A percentile compares a stretch with the other conserved stretches of the same genome.
phyloP scores from a whole-genome alignment of 2,888 invertebrate genomes.

The Leptopilina syphax region DNA sequence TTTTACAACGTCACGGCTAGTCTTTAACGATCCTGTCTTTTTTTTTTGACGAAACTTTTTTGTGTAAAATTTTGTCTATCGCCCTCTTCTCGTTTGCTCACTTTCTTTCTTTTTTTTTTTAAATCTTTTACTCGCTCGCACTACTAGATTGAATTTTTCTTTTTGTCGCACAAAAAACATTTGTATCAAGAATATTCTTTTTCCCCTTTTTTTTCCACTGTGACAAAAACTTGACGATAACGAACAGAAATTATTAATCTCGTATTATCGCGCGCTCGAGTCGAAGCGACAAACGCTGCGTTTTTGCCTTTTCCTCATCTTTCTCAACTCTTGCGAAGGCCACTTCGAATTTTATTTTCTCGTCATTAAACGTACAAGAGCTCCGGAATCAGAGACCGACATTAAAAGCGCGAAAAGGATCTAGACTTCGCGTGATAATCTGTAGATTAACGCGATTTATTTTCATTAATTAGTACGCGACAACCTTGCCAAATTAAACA shows the following conservation, averaged over 20 bases:
- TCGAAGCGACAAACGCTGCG: slow-evolving; percentile 41
- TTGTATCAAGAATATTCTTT: slow-evolving; percentile 75
- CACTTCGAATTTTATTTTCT: slow-evolving; percentile 74
- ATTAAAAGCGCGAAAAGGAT: slow-evolving; percentile 55
- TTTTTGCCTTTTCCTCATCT: slow-evolving; percentile 51
- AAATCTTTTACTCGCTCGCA: slow-evolving; percentile 48
- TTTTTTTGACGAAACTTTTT: slow-evolving; percentile 55
- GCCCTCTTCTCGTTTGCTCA: slow-evolving; percentile 51
- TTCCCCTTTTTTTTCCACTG: slow-evolving; percentile 52
- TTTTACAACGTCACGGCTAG: slow-evolving; percentile 58
- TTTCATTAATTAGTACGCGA: slow-evolving; percentile 11
- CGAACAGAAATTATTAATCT: slow-evolving; percentile 68
- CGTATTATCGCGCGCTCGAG: slow-evolving; percentile 58
- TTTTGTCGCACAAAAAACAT: slow-evolving; percentile 71
- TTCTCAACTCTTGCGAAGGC: slow-evolving; percentile 71
- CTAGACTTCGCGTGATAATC: slow-evolving; percentile 51
- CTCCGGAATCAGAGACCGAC: slow-evolving; percentile 58
- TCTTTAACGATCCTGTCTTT: slow-evolving; percentile 54
- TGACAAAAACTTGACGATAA: slow-evolving; percentile 53
- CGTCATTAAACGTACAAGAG: slow-evolving; percentile 65
- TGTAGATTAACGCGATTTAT: slow-evolving; percentile 24
- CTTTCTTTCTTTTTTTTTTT: neutral
- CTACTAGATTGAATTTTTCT: slow-evolving; percentile 55
- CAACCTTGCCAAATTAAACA: slow-evolving; percentile 27
- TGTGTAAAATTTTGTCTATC: slow-evolving; percentile 43